Percentiles rank a stretch among this genome's conserved stretches.
These are phyloP conservation scores for Cryptocheilus praepositus DNA, from an alignment of 2,888 invertebrate species.

Conservation along the genomic window DNA sequence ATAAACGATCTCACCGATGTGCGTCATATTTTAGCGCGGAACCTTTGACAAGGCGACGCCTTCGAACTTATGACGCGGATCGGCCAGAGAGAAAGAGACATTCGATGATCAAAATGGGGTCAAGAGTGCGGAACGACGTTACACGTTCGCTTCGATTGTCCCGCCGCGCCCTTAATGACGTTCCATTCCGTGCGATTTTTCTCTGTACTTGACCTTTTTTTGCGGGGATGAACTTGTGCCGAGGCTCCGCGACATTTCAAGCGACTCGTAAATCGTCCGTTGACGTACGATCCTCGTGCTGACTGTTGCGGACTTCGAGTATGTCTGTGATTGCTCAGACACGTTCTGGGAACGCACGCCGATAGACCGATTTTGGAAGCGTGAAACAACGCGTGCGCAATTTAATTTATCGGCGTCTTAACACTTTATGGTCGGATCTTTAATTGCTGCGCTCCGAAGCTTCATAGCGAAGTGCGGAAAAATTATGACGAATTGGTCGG, in stretches of 20 bases:
- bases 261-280: conserved; percentile 7
- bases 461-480: too few relatives aligned
- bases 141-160: background rate
- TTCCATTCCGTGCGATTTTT: background rate
- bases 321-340: too few relatives aligned
- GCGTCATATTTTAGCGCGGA: too few relatives aligned
- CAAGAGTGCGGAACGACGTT: conserved; percentile 3
- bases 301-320: background rate
- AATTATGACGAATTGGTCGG: too few relatives aligned
- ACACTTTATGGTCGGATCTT: too few relatives aligned
- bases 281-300: conserved; percentile 8
- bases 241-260: background rate
- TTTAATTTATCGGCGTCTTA: too few relatives aligned
- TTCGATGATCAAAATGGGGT: conserved; percentile 1
- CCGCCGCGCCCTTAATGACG: conserved; percentile 7
- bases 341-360: too few relatives aligned
- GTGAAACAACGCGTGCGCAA: too few relatives aligned
- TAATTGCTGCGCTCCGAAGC: too few relatives aligned
- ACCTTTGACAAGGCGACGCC: background rate
- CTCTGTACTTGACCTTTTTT: conserved; percentile 16
- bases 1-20: too few relatives aligned
- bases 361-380: too few relatives aligned
- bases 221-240: background rate
- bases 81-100: background rate
- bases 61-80: too few relatives aligned